Conservation (phyloP, 2,888 invertebrate genomes). For the Coleophora flavipennella region DNA sequence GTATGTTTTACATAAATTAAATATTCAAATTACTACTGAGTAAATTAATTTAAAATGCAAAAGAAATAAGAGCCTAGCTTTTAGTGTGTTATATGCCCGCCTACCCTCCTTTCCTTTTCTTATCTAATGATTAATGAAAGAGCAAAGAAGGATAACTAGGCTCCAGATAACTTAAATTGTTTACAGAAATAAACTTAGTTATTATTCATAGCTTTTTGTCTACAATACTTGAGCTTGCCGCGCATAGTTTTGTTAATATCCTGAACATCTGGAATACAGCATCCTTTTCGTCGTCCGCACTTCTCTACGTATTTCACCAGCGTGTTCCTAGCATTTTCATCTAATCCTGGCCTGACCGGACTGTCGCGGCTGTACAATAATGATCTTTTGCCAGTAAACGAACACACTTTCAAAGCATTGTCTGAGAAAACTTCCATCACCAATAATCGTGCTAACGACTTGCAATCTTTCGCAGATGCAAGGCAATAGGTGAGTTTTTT, state of each 20-base stretch:
- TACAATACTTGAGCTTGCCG: neutral
- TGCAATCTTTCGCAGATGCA: neutral
- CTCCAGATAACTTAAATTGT: neutral
- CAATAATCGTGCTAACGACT: neutral
- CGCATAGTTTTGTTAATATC: neutral
- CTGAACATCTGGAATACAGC: neutral
- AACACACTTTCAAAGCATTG: conserved; percentile 6
- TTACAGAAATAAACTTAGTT: neutral
- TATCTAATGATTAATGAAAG: neutral
- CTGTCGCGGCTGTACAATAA: neutral
- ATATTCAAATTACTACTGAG: no score
- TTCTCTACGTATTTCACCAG: conserved; percentile 2
- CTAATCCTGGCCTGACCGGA: conserved; percentile 4
- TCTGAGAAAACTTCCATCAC: conserved; percentile 5
- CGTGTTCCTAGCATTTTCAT: conserved; percentile 3
- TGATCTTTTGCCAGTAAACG: conserved; percentile 4
- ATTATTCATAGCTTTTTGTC: neutral
- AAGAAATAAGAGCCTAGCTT: no score
- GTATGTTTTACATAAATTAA: no score
- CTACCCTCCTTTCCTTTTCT: no score
- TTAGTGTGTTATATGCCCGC: no score
- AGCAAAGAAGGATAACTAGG: neutral
- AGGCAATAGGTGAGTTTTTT: neutral
- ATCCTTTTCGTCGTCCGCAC: neutral
- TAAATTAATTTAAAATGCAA: no score